Conservation (phyloP, 2,888 invertebrate genomes). For the Lochmaea capreae region DNA sequence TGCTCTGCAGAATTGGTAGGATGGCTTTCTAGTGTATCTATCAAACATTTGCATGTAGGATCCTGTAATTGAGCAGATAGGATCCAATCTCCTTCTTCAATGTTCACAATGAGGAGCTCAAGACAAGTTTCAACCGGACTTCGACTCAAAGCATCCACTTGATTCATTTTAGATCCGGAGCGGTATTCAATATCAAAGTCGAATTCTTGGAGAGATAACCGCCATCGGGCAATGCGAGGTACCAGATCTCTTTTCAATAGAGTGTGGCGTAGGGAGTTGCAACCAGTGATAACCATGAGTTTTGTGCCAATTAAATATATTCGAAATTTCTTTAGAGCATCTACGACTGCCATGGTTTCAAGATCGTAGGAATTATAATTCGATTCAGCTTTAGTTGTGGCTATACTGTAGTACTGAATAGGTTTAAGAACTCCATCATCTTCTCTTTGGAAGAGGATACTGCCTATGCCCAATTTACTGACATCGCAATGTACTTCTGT, state of each 20-base stretch:
- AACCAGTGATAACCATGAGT: slow-evolving; percentile 42
- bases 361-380: slow-evolving; percentile 41
- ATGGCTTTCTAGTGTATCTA: slow-evolving; percentile 33
- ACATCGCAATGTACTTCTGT: slow-evolving; percentile 38
- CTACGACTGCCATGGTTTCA: slow-evolving; percentile 41
- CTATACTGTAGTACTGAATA: slow-evolving; percentile 50
- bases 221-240: slow-evolving; percentile 57
- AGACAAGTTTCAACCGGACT: no score
- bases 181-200: slow-evolving; percentile 52
- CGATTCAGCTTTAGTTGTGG: slow-evolving; percentile 38
- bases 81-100: slow-evolving; percentile 37
- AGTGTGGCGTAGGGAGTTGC: slow-evolving; percentile 47
- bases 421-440: slow-evolving; percentile 44
- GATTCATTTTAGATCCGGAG: slow-evolving; percentile 32
- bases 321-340: slow-evolving; percentile 37
- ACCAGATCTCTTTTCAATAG: slow-evolving; percentile 46
- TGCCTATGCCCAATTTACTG: slow-evolving; percentile 48
- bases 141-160: no score
- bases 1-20: slow-evolving; percentile 30
- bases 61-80: slow-evolving; percentile 45
- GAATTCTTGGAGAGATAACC: slow-evolving; percentile 54
- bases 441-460: slow-evolving; percentile 51
- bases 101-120: no score
- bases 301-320: slow-evolving; percentile 37
- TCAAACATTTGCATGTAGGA: slow-evolving; percentile 33